These are phyloP conservation scores for Tachina fera DNA, from an alignment of 2,888 invertebrate species.

Conservation along the genomic window DNA sequence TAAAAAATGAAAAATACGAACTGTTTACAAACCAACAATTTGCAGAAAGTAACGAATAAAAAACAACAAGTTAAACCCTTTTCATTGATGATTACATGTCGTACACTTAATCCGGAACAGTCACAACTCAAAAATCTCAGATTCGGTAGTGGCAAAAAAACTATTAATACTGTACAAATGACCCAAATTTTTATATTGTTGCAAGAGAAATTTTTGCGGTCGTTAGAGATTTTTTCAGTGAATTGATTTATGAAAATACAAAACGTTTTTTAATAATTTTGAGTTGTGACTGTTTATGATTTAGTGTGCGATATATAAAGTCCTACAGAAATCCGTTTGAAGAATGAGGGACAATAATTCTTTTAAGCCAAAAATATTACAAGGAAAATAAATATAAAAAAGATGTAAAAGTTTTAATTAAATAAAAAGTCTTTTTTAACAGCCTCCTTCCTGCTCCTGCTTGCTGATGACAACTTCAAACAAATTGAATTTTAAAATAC, in stretches of 20 bases:
- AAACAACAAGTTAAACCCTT: conserved; percentile 39
- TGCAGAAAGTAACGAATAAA: conserved; percentile 4
- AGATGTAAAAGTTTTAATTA: conserved; percentile 50
- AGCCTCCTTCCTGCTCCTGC: not conserved
- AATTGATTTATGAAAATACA: no score
- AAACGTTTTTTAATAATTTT: no score
- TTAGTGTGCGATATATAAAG: not conserved
- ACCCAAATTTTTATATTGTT: no score
- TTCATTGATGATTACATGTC: not conserved
- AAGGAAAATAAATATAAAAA: not conserved
- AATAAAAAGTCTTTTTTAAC: conserved; percentile 17
- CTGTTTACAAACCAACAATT: conserved; percentile 20
- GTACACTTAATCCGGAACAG: no score
- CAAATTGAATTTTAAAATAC: conserved; percentile 38
- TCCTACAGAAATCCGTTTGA: not conserved
- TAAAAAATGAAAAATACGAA: not conserved
- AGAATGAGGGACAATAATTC: not conserved
- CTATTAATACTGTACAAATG: no score
- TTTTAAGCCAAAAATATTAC: not conserved
- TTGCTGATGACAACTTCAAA: conserved; percentile 28
- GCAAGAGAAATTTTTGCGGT: no score
- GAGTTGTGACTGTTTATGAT: no score
- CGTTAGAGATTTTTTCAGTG: no score
- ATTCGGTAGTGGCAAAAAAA: no score
- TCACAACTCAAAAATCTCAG: no score